A percentile compares a stretch with the other conserved stretches of the same genome.
Evolutionary conservation across 2,113 vertebrate genomes (phyloP).

Genomic region (Canis aureus): DNA sequence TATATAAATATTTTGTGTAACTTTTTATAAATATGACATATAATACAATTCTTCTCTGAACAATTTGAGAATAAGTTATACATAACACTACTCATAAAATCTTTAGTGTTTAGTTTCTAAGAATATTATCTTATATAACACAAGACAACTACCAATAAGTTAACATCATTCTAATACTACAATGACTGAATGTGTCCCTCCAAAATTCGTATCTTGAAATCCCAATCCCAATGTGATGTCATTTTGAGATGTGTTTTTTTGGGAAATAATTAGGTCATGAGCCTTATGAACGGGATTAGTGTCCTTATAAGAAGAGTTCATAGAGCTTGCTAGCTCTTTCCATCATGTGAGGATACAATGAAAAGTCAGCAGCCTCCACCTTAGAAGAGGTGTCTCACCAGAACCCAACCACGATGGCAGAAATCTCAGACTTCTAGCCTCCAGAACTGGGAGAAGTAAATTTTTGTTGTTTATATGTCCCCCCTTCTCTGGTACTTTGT

Average conservation of each 20-base stretch:
- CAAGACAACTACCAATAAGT: background rate
- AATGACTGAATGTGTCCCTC: background rate
- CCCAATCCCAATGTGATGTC: background rate
- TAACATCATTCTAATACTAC: background rate
- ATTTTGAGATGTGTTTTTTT: background rate
- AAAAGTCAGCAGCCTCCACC: background rate
- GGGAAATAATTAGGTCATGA: background rate
- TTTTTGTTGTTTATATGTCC: background rate
- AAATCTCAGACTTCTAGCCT: background rate
- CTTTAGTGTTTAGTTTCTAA: background rate
- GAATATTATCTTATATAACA: background rate
- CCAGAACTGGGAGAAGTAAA: background rate
- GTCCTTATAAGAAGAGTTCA: background rate
- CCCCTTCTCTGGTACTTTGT: background rate
- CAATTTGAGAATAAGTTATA: background rate
- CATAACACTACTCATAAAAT: background rate
- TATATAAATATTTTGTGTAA: background rate
- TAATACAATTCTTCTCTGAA: background rate
- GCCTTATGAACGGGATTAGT: background rate
- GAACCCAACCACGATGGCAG: background rate
- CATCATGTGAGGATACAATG: background rate
- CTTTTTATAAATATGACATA: background rate
- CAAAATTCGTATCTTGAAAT: background rate
- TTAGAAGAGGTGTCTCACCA: background rate
- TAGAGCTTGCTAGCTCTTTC: background rate